Evolutionary conservation across 1,140 invertebrate genomes (phyloP).

Genomic region (Brachionus rubens): DNA sequence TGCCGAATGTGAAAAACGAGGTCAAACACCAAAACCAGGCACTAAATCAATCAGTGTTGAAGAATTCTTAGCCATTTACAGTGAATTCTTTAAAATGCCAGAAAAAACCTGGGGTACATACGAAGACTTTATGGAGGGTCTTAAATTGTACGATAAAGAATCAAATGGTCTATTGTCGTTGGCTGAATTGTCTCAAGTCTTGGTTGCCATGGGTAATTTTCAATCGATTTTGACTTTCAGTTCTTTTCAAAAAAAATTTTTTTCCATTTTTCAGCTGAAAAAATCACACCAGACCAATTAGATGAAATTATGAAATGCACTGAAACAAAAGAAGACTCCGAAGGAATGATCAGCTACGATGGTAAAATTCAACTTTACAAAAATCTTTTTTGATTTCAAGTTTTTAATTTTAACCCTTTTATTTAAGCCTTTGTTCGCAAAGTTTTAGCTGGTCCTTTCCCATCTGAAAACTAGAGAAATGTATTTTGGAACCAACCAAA

Average conservation of each 20-base stretch:
- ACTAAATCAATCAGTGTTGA: conserved; percentile 44
- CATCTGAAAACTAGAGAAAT: neutral
- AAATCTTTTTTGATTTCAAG: neutral
- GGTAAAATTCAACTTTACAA: neutral
- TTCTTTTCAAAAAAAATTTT: neutral
- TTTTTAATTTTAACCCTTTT: conserved; percentile 4
- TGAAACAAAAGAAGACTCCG: conserved; percentile 44
- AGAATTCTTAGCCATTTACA: conserved; percentile 46
- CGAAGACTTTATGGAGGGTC: conserved; percentile 47
- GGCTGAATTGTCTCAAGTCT: conserved; percentile 39
- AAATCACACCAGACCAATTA: conserved; percentile 25
- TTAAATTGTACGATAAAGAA: conserved; percentile 47
- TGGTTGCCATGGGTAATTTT: conserved; percentile 45
- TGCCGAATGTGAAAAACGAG: conserved; percentile 41
- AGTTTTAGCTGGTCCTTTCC: conserved; percentile 47
- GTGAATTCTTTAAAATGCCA: conserved; percentile 47
- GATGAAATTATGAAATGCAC: conserved; percentile 45
- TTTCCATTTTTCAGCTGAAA: conserved; percentile 32
- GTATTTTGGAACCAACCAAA: neutral
- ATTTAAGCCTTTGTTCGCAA: conserved; percentile 45
- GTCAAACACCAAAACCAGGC: conserved; percentile 46
- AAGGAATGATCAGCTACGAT: conserved; percentile 47
- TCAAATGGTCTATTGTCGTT: conserved; percentile 44
- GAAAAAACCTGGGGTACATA: conserved; percentile 44
- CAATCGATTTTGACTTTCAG: neutral